Evolutionary conservation across 2,113 vertebrate species (phyloP).

Genomic region (Podarcis raffonei): DNA sequence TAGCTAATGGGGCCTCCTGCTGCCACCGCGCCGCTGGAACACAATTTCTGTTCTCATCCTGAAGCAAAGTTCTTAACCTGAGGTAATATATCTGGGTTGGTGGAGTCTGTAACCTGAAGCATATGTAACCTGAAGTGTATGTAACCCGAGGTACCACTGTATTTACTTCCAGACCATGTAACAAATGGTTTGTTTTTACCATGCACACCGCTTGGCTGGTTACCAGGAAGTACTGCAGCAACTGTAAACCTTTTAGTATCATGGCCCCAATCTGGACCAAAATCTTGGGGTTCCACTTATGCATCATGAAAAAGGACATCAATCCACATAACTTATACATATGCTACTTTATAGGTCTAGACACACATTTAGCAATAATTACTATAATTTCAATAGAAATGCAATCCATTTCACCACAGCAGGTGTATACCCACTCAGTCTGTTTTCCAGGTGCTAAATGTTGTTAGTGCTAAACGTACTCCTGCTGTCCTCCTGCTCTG

Average conservation of each 20-base stretch:
- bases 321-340: no score
- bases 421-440: background rate
- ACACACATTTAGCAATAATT: no score
- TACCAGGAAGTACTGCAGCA: background rate
- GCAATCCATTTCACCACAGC: background rate
- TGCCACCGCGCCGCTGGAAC: no score
- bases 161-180: background rate
- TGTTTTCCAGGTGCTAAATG: background rate
- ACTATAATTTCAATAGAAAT: background rate
- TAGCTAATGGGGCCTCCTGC: no score
- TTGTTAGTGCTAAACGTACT: background rate
- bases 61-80: no score
- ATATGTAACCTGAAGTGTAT: no score
- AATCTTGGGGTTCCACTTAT: background rate
- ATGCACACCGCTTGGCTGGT: background rate
- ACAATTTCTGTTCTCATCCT: no score
- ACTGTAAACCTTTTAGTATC: background rate
- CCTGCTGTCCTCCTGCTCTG: background rate
- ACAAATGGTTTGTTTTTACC: background rate
- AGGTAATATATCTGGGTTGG: no score
- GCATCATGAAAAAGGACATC: background rate
- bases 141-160: no score
- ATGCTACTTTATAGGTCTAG: no score
- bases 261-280: background rate
- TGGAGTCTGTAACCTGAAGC: no score